Evolutionary conservation across 2,797 vertebrate genomes (phyloP).

Genomic region (Crenichthys baileyi): DNA sequence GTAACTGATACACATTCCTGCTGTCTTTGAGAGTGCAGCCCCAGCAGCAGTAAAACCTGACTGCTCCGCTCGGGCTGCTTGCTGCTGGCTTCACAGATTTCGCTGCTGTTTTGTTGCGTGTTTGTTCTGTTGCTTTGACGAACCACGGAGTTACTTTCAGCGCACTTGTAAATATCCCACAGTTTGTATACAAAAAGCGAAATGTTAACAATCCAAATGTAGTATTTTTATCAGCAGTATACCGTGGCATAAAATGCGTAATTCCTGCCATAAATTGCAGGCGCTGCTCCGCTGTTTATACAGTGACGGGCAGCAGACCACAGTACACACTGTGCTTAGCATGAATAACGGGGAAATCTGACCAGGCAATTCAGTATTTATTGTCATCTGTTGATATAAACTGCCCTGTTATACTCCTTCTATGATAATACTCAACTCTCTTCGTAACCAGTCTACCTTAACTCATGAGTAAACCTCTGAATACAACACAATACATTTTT

Average conservation of each 20-base stretch:
- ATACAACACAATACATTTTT: neutral
- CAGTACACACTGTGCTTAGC: neutral
- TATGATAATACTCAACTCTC: neutral
- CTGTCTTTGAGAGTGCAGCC: neutral
- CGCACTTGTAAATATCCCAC: neutral
- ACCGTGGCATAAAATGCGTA: neutral
- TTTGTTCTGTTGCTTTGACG: conserved; percentile 2
- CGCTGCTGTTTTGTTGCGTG: conserved; percentile 5
- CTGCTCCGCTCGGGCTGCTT: conserved; percentile 16
- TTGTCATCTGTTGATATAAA: neutral
- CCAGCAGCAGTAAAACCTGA: neutral
- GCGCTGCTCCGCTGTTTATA: conserved; percentile 15
- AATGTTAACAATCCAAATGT: neutral
- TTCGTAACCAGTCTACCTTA: neutral
- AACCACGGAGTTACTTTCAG: neutral
- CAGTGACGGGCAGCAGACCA: neutral
- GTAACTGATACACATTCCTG: neutral
- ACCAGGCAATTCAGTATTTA: neutral
- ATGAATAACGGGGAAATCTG: neutral
- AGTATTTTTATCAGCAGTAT: neutral
- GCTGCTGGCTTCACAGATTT: neutral
- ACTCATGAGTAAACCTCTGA: neutral
- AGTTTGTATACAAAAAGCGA: neutral
- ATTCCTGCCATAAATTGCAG: conserved; percentile 19
- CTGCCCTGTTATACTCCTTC: neutral